Base-by-base conservation (phyloP, 2,888 invertebrate genomes). In the Elegia similella region DNA sequence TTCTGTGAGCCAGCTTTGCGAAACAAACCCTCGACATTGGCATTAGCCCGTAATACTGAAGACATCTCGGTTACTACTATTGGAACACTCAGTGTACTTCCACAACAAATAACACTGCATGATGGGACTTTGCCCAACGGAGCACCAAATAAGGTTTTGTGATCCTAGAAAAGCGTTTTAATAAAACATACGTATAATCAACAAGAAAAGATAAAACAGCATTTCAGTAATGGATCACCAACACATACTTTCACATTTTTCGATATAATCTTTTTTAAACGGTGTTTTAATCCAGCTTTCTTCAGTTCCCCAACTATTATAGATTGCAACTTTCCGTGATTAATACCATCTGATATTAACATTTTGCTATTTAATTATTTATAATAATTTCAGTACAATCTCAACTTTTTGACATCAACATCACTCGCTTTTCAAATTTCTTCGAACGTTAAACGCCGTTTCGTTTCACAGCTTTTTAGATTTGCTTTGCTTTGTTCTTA, bases 1-100 rank as follows among this genome's bases (percentile, higher is more conserved):
- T 94, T 92, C 69, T 96, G 94, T 0, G 97, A 96, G 12, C 98
- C 98, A 52, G 97, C 96, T 89, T 97, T 98, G 7, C 98, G 93
- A 80, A 98, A 98, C 52, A 98, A 85, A 0, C 98, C 98, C 78
- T 98, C 98, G 16, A 95, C 94, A 57, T 93, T 92, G 30, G 95
- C 93, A 82, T 95, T 93, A 47, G 93, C 89, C 62, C 94, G 87
- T 54, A 97, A 93, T 69, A 93, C 94, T 55, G 93, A 91, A 68
- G 95, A 95, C 73, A 95, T 93, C 75, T 95, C 94, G 67, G 94
- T 93, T 0, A 96, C 93, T 72, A 96, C 93, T 65, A 93, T 92
- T 6, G 97, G 96, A 38, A 96, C 93, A 77, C 94, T 92, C 42
- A 96, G 86, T 62, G 94, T 93, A 71, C 94, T 94, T 23, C 95